Evolutionary conservation across 2,888 invertebrate species (phyloP).

Genomic region (Platerodrilus igneus): DNA sequence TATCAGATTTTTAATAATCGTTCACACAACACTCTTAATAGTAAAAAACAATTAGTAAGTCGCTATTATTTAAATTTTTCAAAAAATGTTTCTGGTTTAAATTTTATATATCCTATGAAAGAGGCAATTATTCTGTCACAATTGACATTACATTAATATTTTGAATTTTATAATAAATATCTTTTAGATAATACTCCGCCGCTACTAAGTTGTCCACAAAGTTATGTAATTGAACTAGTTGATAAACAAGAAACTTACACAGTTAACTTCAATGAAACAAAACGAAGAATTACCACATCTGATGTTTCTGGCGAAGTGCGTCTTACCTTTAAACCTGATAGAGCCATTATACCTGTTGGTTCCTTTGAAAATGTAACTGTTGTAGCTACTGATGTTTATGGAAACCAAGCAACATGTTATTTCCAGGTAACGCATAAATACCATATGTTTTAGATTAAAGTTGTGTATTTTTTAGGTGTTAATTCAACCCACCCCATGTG

Average conservation of each 20-base stretch:
- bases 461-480: slow-evolving; percentile 55
- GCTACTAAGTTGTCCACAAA: slow-evolving; percentile 84
- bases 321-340: slow-evolving; percentile 77
- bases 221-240: slow-evolving; percentile 87
- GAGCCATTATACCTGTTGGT: slow-evolving; percentile 78
- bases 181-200: slow-evolving; percentile 80
- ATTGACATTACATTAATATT: no score
- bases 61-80: no score
- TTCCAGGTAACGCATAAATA: slow-evolving; percentile 66
- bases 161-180: no score
- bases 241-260: slow-evolving; percentile 86
- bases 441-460: slow-evolving; percentile 14
- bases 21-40: no score
- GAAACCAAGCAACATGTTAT: slow-evolving; percentile 84
- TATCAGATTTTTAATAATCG: no score
- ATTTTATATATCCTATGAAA: no score
- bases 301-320: slow-evolving; percentile 86
- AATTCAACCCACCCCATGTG: slow-evolving; percentile 89
- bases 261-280: slow-evolving; percentile 87
- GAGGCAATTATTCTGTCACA: no score
- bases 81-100: no score
- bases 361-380: slow-evolving; percentile 91
- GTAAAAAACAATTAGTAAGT: no score
- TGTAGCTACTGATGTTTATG: slow-evolving; percentile 78
- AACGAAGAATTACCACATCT: slow-evolving; percentile 75